Evolutionary conservation across 2,113 vertebrate species (phyloP).

Genomic region (Nycticebus coucang): DNA sequence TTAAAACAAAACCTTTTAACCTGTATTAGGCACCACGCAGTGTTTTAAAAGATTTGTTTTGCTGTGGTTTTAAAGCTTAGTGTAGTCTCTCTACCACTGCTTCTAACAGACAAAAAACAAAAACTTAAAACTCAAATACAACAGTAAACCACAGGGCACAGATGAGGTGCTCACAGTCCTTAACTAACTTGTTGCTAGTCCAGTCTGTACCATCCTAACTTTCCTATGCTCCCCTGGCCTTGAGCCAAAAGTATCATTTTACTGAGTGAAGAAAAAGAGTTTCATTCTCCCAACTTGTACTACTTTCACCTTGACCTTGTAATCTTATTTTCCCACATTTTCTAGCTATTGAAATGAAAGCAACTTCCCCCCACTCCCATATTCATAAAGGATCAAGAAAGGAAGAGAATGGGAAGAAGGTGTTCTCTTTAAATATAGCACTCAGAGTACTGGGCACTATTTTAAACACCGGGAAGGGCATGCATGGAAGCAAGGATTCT

Average conservation of each 20-base stretch:
- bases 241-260: constrained; percentile 85
- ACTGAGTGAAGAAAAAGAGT: constrained; percentile 84
- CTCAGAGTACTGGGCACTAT: constrained; percentile 72
- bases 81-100: neutral
- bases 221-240: constrained; percentile 82
- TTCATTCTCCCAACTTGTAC: constrained; percentile 79
- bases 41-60: constrained; percentile 43
- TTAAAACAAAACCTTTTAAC: constrained; percentile 34
- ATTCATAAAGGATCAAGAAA: constrained; percentile 63
- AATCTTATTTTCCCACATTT: constrained; percentile 89
- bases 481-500: constrained; percentile 77
- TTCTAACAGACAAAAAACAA: constrained; percentile 60
- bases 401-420: constrained; percentile 6
- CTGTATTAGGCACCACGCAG: constrained; percentile 38
- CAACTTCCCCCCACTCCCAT: constrained; percentile 80
- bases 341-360: constrained; percentile 83
- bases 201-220: constrained; percentile 83
- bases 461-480: constrained; percentile 79
- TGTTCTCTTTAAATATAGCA: constrained; percentile 79
- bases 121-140: constrained; percentile 78
- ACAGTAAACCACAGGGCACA: constrained; percentile 70
- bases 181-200: constrained; percentile 83
- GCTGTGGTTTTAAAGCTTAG: constrained; percentile 37
- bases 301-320: constrained; percentile 81
- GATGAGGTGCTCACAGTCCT: constrained; percentile 77